These are phyloP conservation scores for Malurus leucopterus DNA, from an alignment of 2,797 vertebrate species.

Conservation along the genomic window DNA sequence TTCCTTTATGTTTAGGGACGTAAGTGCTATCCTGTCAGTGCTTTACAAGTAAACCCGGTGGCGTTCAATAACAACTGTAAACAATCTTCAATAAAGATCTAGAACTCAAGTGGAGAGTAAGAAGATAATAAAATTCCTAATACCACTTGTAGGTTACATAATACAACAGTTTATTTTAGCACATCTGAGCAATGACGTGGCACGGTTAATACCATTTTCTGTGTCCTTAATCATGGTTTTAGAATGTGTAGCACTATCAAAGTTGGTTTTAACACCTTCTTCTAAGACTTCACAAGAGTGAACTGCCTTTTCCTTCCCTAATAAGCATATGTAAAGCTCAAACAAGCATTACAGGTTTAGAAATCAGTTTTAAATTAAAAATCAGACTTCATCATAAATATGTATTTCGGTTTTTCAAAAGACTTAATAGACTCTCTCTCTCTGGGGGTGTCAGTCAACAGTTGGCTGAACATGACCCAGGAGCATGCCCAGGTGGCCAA, in stretches of 20 bases:
- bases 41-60: constrained; percentile 45
- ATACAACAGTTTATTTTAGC: constrained; percentile 54
- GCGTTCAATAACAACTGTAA: constrained; percentile 37
- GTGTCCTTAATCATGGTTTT: constrained; percentile 6
- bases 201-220: constrained; percentile 36
- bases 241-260: background rate
- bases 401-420: background rate
- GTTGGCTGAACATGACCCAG: background rate
- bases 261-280: background rate
- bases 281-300: background rate
- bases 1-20: constrained; percentile 17
- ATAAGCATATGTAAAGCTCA: background rate
- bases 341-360: background rate
- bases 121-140: constrained; percentile 60
- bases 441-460: background rate
- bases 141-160: constrained; percentile 52
- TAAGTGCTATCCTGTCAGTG: constrained; percentile 15
- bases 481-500: background rate
- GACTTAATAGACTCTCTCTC: background rate
- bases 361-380: background rate
- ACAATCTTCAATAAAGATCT: constrained; percentile 58
- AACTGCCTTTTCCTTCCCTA: background rate
- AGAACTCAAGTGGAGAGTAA: constrained; percentile 35
- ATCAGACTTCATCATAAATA: background rate
- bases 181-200: constrained; percentile 30